Base-by-base conservation (phyloP, 2,113 vertebrate species). In the Brachyhypopomus occidentalis region DNA sequence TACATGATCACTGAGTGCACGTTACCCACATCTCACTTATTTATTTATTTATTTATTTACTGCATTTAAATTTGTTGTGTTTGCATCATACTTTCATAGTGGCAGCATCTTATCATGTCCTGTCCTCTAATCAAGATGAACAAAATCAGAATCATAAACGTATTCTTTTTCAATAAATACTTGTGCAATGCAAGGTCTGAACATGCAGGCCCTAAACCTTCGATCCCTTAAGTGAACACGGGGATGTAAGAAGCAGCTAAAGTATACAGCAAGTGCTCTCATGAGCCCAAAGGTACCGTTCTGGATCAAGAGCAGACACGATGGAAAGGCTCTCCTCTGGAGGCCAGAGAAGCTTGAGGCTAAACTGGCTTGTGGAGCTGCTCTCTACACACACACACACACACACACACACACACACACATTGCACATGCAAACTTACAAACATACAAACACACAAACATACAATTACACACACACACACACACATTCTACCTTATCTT, bases 331-430 rank as follows among this genome's bases (percentile, higher is more conserved):
- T 60, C 30, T 22, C 60, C 77, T 79, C 77, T 9, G 23, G 77
- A 72, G 70, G 41, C 25, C 9, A 22, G n/a, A 36, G 56, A 27
- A 75, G 84, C 83, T 85, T 77, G 36, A 20, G 69, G 88, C 89
- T 79, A 72, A 69, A 73, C 19, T 69, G 59, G 84, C 90, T 86
- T 25, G 41, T 75, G 90, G 87, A 89, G 36, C 83, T 71, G 36
- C 36, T 77, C 83, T 81, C 3, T 38, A 86, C 84, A 86, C 82
- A 64, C 83, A 6, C 34, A n/a, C n/a, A 41, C 82, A 5, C 1
- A 30, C 30, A 30, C 38, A 86, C 84, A 86, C 81, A 64, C 70
- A 77, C 75, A 84, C 56, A 83, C 81, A 86, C 78, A 82, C 75
- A 76, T 66, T 75, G n/a, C 82, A 64, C 83, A 6, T 83, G 81